A percentile compares a stretch with the other conserved stretches of the same genome.
These are phyloP conservation scores for Barnardius zonarius DNA, from an alignment of 2,113 vertebrate genomes.

Conservation along the genomic window DNA sequence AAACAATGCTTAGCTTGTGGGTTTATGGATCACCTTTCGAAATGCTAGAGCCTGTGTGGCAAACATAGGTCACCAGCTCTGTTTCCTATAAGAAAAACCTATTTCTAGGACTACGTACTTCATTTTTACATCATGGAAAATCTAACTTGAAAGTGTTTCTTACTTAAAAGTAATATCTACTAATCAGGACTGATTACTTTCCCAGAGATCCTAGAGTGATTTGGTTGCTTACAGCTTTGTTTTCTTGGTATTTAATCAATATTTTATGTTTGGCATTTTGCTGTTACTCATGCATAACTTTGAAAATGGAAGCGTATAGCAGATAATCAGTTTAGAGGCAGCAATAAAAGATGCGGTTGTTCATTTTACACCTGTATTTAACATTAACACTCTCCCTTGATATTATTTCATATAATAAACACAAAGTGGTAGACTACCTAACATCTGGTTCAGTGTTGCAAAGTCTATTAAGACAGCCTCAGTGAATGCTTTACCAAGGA, in stretches of 20 bases:
- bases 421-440: neutral
- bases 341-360: neutral
- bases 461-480: neutral
- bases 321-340: neutral
- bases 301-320: neutral
- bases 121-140: neutral
- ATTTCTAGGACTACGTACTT: neutral
- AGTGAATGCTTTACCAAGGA: neutral
- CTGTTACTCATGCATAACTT: neutral
- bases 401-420: neutral
- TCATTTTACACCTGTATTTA: neutral
- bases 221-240: neutral
- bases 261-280: slow-evolving; percentile 20
- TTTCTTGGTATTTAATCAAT: neutral
- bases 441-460: neutral
- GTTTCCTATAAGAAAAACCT: neutral
- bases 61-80: neutral
- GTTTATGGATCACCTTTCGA: neutral
- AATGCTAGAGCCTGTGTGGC: neutral
- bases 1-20: neutral
- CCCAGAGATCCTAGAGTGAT: neutral
- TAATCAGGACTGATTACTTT: neutral
- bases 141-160: neutral
- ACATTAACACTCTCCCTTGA: neutral
- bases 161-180: neutral